Conservation (phyloP, 1,140 invertebrate genomes). For the Caerostris extrusa region DNA sequence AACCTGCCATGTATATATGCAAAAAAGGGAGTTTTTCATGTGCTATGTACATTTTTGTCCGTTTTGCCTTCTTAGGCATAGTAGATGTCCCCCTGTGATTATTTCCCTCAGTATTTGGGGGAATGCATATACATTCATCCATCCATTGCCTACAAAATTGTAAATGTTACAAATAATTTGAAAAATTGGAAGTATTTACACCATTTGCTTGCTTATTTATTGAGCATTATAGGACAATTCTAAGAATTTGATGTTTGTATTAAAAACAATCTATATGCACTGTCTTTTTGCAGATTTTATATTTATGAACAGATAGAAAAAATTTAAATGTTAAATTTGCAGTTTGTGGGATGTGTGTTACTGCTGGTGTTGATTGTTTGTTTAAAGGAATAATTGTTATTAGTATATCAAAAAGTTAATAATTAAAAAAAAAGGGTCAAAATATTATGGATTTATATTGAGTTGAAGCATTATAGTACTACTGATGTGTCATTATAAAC, state of each 20-base stretch:
- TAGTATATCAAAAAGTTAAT: background rate
- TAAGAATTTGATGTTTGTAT: background rate
- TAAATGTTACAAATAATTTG: constrained; percentile 15
- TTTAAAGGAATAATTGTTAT: background rate
- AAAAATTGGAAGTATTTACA: background rate
- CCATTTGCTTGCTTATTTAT: background rate
- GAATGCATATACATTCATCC: constrained; percentile 40
- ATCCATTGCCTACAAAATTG: background rate
- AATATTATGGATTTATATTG: too few species aligned
- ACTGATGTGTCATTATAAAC: too few species aligned
- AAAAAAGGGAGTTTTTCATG: constrained; percentile 36
- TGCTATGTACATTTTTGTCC: background rate
- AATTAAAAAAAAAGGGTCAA: background rate
- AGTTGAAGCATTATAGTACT: too few species aligned
- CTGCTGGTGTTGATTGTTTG: background rate
- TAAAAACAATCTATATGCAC: background rate
- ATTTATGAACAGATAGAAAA: background rate
- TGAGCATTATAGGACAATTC: background rate
- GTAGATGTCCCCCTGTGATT: background rate
- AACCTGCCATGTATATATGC: constrained; percentile 62
- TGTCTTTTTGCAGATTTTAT: background rate
- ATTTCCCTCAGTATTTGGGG: background rate
- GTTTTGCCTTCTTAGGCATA: background rate
- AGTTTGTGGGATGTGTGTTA: background rate
- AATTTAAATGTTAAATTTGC: background rate